Evolutionary conservation across 2,888 invertebrate genomes (phyloP), one percentile per base, ranked within the genome.

Genomic region (Onthophagus sagittarius): DNA sequence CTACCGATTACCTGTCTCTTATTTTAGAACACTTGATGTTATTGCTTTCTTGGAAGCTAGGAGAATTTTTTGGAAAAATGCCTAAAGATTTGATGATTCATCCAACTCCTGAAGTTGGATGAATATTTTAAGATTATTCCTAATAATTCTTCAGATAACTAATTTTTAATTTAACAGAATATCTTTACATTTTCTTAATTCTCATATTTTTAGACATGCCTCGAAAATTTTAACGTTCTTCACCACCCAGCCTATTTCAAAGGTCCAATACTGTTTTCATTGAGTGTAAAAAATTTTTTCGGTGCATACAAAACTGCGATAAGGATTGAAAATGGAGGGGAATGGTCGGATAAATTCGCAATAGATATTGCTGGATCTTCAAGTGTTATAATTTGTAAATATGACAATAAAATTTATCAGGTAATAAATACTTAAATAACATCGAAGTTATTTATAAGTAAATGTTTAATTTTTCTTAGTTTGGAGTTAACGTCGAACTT

Each of bases 291-390:
- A 85, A 91, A 93, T 77, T 94, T 98, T 86, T 97, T 97, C 81
- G 94, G 95, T 5, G 98, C 97, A 85, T 98, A 98, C 87, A 96
- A 96, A 85, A 96, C 97, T 4, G 90, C 93, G 6, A 90, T 99
- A 62, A 90, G 94, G 79, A 89, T 99, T 0, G 94, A 93, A 78
- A 67, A 69, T 15, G 93, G 95, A 76, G 96, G 97, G 4, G 95
- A 95, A 77, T 99, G 98, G 98, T 98, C 98, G 0, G 96, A 98
- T 78, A 97, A 96, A 84, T 99, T 99, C 85, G 95, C 99, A 0
- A 87, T 99, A 72, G 99, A 99, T 83, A 96, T 97, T 0, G 98
- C 98, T n/a, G 99, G 99, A 5, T 98, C 97, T 75, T 93, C 95
- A 65, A 99, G 99, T 62, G 92, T 94, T 1, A 91, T 99, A 4